Conservation (phyloP, 1,140 invertebrate genomes). For the Amyelois transitella region DNA sequence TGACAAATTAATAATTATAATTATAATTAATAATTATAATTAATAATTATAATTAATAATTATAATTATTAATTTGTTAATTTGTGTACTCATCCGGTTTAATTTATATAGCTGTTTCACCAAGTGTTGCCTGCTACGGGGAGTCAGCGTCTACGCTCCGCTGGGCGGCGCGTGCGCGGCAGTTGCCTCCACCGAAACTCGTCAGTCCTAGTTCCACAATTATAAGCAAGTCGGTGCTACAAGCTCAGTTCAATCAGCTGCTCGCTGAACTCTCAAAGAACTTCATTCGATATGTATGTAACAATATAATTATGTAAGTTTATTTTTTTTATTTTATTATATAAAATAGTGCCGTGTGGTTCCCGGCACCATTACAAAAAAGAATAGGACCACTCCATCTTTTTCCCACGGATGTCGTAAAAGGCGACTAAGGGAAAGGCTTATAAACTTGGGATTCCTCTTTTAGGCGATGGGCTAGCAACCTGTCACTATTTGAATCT, state of each 20-base stretch:
- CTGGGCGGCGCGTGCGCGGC: constrained; percentile 81
- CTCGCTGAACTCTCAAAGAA: constrained; percentile 38
- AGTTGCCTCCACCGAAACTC: constrained; percentile 73
- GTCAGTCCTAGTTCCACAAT: constrained; percentile 73
- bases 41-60: no score
- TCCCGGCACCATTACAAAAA: no score
- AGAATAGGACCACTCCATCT: no score
- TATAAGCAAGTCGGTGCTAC: constrained; percentile 75
- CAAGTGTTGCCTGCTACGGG: constrained; percentile 79
- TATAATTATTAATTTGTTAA: no score
- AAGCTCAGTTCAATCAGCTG: constrained; percentile 49
- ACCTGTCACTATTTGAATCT: no score
- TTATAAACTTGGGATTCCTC: no score
- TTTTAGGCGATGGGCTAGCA: no score
- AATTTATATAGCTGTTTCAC: constrained; percentile 84
- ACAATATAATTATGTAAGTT: not conserved
- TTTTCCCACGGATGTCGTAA: no score
- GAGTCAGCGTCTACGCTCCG: constrained; percentile 83
- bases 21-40: no score
- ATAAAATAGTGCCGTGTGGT: not conserved
- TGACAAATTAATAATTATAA: no score
- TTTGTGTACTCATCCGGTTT: no score
- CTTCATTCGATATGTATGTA: constrained; percentile 50
- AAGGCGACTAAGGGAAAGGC: no score
- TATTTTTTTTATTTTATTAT: not conserved